Evolutionary conservation across 1,140 invertebrate species (phyloP).

Genomic region (Polypedilum vanderplanki): DNA sequence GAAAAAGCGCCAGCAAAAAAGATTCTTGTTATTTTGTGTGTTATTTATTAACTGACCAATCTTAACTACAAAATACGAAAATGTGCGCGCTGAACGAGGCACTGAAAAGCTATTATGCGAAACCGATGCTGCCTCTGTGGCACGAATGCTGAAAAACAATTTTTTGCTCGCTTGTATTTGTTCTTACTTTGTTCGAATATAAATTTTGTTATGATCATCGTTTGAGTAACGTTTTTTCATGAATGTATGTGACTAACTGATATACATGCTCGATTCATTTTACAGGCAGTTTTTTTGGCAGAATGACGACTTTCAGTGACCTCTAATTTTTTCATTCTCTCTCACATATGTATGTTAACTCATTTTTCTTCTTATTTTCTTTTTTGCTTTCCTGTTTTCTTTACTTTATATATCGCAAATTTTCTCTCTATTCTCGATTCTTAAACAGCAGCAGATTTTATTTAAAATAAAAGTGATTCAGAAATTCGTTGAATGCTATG

Average conservation of each 20-base stretch:
- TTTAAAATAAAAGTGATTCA: constrained; percentile 13
- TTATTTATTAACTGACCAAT: constrained; percentile 28
- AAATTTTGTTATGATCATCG: not conserved
- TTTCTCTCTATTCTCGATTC: not conserved
- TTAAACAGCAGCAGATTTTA: not conserved
- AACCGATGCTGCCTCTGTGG: constrained; percentile 7
- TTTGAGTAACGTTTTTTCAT: not conserved
- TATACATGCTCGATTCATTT: not conserved
- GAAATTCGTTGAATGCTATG: not conserved
- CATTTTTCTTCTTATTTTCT: constrained; percentile 8
- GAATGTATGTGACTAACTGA: not conserved
- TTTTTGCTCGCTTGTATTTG: not conserved
- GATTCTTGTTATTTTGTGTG: not conserved
- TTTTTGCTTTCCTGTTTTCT: constrained; percentile 3
- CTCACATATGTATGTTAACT: not conserved
- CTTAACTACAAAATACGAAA: constrained; percentile 25
- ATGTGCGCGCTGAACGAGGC: constrained; percentile 2
- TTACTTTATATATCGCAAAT: not conserved
- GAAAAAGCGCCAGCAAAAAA: not conserved
- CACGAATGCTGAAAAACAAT: not conserved
- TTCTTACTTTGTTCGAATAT: not conserved
- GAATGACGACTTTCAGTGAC: constrained; percentile 8
- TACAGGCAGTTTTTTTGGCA: not conserved
- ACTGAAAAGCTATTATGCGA: constrained; percentile 10
- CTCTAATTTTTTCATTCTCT: constrained; percentile 24